A percentile compares a stretch with the other conserved stretches of the same genome.
These are phyloP conservation scores for Gonocerus acuteangulatus DNA, from an alignment of 2,888 invertebrate genomes.

Conservation along the genomic window DNA sequence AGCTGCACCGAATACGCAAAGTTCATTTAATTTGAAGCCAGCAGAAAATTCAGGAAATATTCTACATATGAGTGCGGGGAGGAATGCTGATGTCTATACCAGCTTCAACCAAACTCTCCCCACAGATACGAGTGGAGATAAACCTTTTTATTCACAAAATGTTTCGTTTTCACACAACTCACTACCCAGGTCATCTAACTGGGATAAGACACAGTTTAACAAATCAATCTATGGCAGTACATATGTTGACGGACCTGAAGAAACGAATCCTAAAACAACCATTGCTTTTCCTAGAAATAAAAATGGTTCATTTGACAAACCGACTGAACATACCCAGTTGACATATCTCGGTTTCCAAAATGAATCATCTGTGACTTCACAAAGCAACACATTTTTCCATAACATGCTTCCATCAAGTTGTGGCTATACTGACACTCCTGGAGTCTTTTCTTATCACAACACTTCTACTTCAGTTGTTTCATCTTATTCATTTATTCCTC, in stretches of 20 bases:
- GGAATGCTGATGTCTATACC: no score
- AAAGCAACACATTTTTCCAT: not conserved
- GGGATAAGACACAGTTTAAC: constrained; percentile 4
- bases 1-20: not conserved
- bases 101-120: not conserved
- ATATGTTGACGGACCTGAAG: not conserved
- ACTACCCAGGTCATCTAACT: not conserved
- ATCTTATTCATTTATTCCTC: not conserved
- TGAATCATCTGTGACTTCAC: not conserved
- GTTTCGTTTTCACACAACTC: not conserved
- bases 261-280: not conserved
- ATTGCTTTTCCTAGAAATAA: not conserved
- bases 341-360: constrained; percentile 10
- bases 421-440: not conserved
- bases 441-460: not conserved
- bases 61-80: no score
- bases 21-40: not conserved
- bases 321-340: not conserved
- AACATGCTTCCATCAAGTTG: not conserved
- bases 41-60: not conserved
- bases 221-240: not conserved
- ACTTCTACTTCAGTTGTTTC: not conserved
- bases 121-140: not conserved
- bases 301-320: constrained; percentile 6
- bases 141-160: not conserved